Evolutionary conservation across 2,113 vertebrate genomes (phyloP), one percentile per base, ranked within the genome.

Genomic region (Sinocyclocheilus grahami): DNA sequence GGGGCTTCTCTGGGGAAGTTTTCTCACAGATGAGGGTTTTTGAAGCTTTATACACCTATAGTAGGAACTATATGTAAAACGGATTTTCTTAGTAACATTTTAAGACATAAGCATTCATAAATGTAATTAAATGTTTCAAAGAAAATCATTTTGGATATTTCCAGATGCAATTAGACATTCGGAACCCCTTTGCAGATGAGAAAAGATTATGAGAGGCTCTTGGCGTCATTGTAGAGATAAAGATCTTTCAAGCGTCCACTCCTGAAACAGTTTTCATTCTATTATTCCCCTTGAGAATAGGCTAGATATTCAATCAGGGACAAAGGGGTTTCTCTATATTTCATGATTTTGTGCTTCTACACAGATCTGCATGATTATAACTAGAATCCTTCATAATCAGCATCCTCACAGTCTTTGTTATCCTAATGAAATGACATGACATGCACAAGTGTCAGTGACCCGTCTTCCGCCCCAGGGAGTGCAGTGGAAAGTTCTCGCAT

Each of bases 181-280:
- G 13, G 51, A 39, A 60, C 4, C 33, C 53, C 4, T 24, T 42
- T 81, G 78, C 22, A 65, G 22, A 81, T 65, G n/a, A 42, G 39
- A 46, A 20, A 20, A 27, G 39, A 48, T 0, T 75, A n/a, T 24
- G 58, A 85, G 24, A 46, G 60, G 84, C 78, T 85, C 67, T 86
- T 85, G 46, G 39, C n/a, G 60, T 67, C 60, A 82, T 24, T 65
- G 81, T 62, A 16, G 24, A 27, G 72, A 67, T 88, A 71, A 22
- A 93, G 22, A 93, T 91, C 60, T 48, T 46, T 30, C 12, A 11
- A 48, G 14, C n/a, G 0, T 65, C 37, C n/a, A 65, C 79, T 27
- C 60, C 60, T 46, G 8, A 67, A 81, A 80, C 7, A 65, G 27
- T 46, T 46, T 63, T 46, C n/a, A 5, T 65, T 16, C n/a, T 48